phyloP scores from a whole-genome alignment of 2,797 vertebrate genomes.

The Coregonus sp. region DNA sequence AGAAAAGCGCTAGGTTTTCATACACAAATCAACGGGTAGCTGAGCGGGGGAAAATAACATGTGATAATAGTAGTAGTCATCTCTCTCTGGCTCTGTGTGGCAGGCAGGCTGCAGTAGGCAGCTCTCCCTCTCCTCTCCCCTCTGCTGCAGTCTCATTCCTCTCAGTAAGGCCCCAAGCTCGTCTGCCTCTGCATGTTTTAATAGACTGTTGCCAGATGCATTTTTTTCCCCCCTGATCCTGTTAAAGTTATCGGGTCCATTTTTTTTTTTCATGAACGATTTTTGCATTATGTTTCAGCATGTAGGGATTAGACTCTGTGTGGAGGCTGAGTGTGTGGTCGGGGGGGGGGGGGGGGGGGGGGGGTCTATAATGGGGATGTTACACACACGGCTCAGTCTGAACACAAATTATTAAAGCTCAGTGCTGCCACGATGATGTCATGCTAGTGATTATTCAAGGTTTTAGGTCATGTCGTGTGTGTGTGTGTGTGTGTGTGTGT shows the following conservation, averaged over 20 bases:
- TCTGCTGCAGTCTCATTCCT: conserved; percentile 85
- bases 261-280: conserved; percentile 29
- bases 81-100: conserved; percentile 72
- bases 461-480: background rate
- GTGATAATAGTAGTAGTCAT: conserved; percentile 79
- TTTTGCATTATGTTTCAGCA: conserved; percentile 34
- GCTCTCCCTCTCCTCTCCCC: conserved; percentile 71
- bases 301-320: background rate
- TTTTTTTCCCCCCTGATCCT: conserved; percentile 51
- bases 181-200: conserved; percentile 88
- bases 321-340: conserved; percentile 9
- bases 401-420: conserved; percentile 7
- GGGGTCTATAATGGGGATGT: background rate
- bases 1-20: conserved; percentile 94
- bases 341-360: background rate
- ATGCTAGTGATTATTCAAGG: background rate
- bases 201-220: conserved; percentile 90
- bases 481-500: conserved; percentile 16
- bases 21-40: conserved; percentile 90
- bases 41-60: conserved; percentile 70
- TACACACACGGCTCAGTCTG: conserved; percentile 20
- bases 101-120: conserved; percentile 45
- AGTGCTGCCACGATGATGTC: background rate
- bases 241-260: conserved; percentile 69
- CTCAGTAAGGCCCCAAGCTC: conserved; percentile 89